Evolutionary conservation across 2,888 invertebrate species (phyloP).

Genomic region (Epinotia brunnichana): DNA sequence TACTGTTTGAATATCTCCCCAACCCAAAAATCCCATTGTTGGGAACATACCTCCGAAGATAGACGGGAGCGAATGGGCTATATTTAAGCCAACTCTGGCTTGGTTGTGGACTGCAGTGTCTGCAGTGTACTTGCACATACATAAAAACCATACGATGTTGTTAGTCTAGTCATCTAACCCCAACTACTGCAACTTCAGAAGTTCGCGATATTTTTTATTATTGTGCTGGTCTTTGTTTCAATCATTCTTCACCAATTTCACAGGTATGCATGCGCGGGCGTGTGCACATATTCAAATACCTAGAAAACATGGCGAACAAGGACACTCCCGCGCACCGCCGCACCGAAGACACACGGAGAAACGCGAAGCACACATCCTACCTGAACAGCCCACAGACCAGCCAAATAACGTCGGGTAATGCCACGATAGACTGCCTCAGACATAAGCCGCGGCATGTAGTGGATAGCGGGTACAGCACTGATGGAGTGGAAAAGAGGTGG

Average conservation of each 20-base stretch:
- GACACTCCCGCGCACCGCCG: constrained; percentile 80
- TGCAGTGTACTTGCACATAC: too few relatives aligned
- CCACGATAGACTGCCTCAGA: constrained; percentile 78
- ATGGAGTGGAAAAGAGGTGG: constrained; percentile 92
- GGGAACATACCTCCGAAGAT: too few relatives aligned
- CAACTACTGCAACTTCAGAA: not conserved
- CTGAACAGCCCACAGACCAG: constrained; percentile 68
- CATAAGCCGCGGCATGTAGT: constrained; percentile 87
- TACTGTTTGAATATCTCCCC: too few relatives aligned
- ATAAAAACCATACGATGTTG: too few relatives aligned
- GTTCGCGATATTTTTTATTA: too few relatives aligned
- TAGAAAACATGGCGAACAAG: constrained; percentile 94
- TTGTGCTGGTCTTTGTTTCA: too few relatives aligned
- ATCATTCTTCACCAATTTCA: constrained; percentile 47
- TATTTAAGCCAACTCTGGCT: too few relatives aligned
- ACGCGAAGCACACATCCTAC: constrained; percentile 75
- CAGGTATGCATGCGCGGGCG: constrained; percentile 95
- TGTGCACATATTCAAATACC: constrained; percentile 97
- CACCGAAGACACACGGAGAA: constrained; percentile 77
- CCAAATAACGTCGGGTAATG: constrained; percentile 75
- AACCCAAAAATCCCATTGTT: too few relatives aligned
- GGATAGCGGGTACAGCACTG: constrained; percentile 95
- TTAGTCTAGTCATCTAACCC: not conserved
- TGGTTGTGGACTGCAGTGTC: too few relatives aligned
- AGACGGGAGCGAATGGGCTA: too few relatives aligned